Evolutionary conservation across 2,113 vertebrate species (phyloP), one percentile per base, ranked within the genome.

Genomic region (Onychostoma macrolepis): DNA sequence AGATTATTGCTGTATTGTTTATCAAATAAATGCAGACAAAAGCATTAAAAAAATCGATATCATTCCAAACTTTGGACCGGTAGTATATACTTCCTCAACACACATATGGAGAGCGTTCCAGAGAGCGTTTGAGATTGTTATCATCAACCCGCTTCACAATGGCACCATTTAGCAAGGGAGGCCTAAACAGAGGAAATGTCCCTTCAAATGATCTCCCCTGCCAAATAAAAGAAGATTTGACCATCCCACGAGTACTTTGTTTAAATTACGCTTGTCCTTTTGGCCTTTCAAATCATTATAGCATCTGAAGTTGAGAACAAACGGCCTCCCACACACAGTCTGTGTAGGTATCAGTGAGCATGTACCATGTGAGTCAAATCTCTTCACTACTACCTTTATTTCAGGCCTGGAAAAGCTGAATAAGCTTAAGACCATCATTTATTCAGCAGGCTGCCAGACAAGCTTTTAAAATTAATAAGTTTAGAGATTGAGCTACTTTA

Each of bases 361-460:
- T 3, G 15, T 72, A 58, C 30, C 33, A 75, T 26, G 15, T 0
- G 15, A 41, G 30, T 53, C 30, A 45, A n/a, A 33, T 21, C 21
- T 67, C 83, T 80, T 72, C 30, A 86, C 48, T 61, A 8, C 10
- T 67, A 79, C 71, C 89, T 91, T 90, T 90, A 61, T 80, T 80
- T 58, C 65, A 87, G 86, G 26, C 48, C 63, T 72, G 26, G 48
- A 76, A 72, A 80, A 90, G 90, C 90, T 76, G 90, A 89, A 90
- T 90, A 85, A 85, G 72, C 81, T 89, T 90, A 85, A 87, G 75
- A 63, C 87, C 71, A 92, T 94, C 84, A 93, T 91, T 92, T 91
- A 93, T 94, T 93, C 91, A 93, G 91, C 84, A 85, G 76, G 2
- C 91, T 86, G 90, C 85, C 88, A 90, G 90, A 58, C 89, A 58